These are phyloP conservation scores for Fragum whitleyi DNA, from an alignment of 2,888 invertebrate genomes.

Conservation along the genomic window DNA sequence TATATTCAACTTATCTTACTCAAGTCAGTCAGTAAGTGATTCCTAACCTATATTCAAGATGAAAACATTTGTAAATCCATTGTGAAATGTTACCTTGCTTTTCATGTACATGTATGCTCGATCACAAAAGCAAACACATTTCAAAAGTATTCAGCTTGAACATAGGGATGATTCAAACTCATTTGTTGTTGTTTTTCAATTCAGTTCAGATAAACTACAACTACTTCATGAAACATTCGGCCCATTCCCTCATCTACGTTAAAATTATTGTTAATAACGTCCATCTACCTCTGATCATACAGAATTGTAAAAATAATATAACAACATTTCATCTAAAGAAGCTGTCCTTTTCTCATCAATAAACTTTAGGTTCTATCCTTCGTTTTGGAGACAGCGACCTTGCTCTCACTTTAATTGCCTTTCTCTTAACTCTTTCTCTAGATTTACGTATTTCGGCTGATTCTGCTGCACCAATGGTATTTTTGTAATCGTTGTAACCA, in stretches of 20 bases:
- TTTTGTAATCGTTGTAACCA: conserved; percentile 74
- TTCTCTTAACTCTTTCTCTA: conserved; percentile 70
- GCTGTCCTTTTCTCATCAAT: conserved; percentile 65
- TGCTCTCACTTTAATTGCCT: conserved; percentile 74
- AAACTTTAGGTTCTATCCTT: conserved; percentile 77
- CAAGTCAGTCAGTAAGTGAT: too few relatives aligned
- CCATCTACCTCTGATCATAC: conserved; percentile 12
- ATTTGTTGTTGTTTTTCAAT: too few relatives aligned
- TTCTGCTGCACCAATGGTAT: conserved; percentile 58
- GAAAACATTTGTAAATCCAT: too few relatives aligned
- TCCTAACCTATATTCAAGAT: too few relatives aligned
- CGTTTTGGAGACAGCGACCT: conserved; percentile 80
- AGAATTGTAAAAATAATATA: background rate
- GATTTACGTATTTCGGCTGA: conserved; percentile 70
- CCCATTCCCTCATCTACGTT: background rate
- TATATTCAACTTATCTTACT: too few relatives aligned
- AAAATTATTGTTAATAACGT: background rate
- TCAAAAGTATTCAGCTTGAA: too few relatives aligned
- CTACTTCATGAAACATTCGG: background rate
- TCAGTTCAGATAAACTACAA: background rate
- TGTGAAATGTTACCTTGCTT: too few relatives aligned
- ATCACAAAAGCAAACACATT: too few relatives aligned
- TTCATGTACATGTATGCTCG: too few relatives aligned
- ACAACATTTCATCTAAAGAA: background rate
- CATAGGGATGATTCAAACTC: too few relatives aligned